Base-by-base conservation (phyloP, 2,113 vertebrate species). In the Tympanuchus pallidicinctus region DNA sequence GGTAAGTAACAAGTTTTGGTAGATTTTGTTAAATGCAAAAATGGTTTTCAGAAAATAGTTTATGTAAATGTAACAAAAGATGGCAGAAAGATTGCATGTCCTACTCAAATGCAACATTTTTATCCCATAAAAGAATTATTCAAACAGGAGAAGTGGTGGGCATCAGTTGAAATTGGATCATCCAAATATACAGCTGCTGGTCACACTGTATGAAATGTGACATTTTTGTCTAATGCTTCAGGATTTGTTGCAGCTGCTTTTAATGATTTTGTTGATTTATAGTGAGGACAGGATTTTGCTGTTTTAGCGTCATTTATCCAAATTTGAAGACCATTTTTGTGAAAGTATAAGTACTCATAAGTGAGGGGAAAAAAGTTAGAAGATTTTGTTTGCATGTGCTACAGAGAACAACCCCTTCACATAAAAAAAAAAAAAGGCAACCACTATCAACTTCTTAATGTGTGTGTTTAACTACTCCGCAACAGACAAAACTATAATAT, bases 391-490 rank as follows among this genome's bases (percentile, higher is more conserved):
- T 87, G 1, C 84, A 9, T 70, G 38, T 0, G 1, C 19, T 78
- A 92, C 34, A 34, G 52, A 66, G 75, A 52, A 12, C 43, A 48
- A 5, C 22, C 83, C 22, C 60, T 60, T 18, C 28, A 71, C 42
- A 8, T 60, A 6, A 14, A 90, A 85, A 91, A 87, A 90, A 87
- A 87, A 21, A 2, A 61, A 32, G 78, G 38, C 47, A 89, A 27
- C 43, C 11, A 36, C 28, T 34, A 47, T 0, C 42, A 79, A n/a
- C 38, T 74, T 86, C 17, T 47, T 22, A 85, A 78, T 86, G 10
- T 69, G 6, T 45, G 25, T 43, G 19, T 83, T 91, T 93, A 92
- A 96, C 13, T 92, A 69, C 30, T 75, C 43, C 84, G 61, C 43
- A 78, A 57, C 48, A 84, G 50, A 64, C 40, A 85, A 36, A 82